Base-by-base conservation (phyloP, 2,113 vertebrate species). In the Copsychus sechellarum region DNA sequence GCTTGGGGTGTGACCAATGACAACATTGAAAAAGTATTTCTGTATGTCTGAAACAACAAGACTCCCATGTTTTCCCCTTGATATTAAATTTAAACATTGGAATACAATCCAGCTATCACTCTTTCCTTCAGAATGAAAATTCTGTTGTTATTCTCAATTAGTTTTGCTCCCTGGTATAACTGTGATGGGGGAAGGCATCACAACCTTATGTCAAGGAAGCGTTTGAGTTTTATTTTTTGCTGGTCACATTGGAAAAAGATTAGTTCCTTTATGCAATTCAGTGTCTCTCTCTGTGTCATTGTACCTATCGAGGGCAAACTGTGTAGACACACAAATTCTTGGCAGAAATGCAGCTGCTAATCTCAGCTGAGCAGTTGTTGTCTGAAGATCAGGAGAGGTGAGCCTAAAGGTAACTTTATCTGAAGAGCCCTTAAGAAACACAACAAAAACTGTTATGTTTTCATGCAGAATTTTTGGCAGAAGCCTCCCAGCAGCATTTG, bases 131-230 rank as follows among this genome's bases (percentile, higher is more conserved):
- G 66, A 61, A 76, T 71, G 18, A 48, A 76, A 71, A 80, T 74
- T 67, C 33, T 73, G 6, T 23, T 72, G 12, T 53, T 87, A 14
- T 53, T 78, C 85, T 78, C 20, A 71, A 17, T 64, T 58, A 51
- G 11, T 77, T 83, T 24, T 74, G 5, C 51, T 70, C 28, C 12
- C 3, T 45, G 9, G 2, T 74, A 16, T 36, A 78, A 34, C 12
- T 38, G 12, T 51, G 34, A 16, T 78, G 33, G 14, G n/a, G 56
- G 38, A 79, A 73, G 65, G 9, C 7, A 23, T 45, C 31, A 26
- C 8, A 15, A 0, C 0, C 26, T 69, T 65, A 9, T 7, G 26
- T n/a, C n/a, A 73, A 76, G 40, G 48, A 70, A 42, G 12, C 0
- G 0, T 54, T 53, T 67, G 25, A 6, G 15, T 47, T 71, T 81